phyloP scores from a whole-genome alignment of 2,797 vertebrate species.

The Chloroceryle inda region DNA sequence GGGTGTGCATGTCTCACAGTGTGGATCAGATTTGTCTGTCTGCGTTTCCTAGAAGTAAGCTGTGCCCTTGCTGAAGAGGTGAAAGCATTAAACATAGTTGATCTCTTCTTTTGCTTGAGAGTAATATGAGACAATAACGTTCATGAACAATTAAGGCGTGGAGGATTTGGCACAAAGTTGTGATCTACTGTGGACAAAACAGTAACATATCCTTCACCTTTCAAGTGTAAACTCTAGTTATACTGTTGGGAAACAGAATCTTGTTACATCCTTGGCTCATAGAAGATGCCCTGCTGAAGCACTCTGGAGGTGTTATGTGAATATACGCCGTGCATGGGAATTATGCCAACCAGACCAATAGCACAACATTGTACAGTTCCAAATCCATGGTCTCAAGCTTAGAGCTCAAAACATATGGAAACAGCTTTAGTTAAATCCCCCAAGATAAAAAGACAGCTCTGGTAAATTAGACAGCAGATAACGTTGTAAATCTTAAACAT shows the following conservation, averaged over 20 bases:
- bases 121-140: background rate
- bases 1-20: accelerated
- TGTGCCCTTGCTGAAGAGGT: background rate
- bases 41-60: background rate
- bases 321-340: background rate
- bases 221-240: background rate
- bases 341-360: background rate
- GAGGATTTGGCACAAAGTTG: background rate
- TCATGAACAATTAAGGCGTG: background rate
- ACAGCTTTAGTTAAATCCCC: slow-evolving; percentile 44
- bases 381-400: background rate
- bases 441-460: background rate
- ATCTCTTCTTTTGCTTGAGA: background rate
- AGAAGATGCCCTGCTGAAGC: background rate
- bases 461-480: slow-evolving; percentile 33
- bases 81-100: background rate
- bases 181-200: background rate
- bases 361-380: background rate
- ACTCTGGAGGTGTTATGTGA: background rate
- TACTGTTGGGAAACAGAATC: background rate
- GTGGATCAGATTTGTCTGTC: background rate
- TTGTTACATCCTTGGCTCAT: background rate
- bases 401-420: slow-evolving; percentile 35
- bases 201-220: background rate
- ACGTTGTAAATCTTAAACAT: background rate